Base-by-base conservation (phyloP, 2,888 invertebrate genomes). In the Leptinotarsa rubiginosa region DNA sequence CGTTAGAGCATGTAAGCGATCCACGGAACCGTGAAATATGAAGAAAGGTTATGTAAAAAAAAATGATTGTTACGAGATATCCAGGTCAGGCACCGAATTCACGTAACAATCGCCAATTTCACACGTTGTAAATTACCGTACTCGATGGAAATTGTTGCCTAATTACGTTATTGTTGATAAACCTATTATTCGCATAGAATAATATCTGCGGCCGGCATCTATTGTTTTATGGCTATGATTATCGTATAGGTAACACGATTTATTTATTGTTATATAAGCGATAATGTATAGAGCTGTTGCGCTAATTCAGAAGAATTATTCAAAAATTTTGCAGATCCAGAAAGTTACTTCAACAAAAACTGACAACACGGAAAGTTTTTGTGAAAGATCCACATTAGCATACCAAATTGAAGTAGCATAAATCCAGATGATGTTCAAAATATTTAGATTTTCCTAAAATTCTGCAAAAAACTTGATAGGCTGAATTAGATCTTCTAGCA, bases 131-230 rank as follows among this genome's bases (percentile, higher is more conserved):
- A 69, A 69, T 69, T 56, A 69, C 56, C 31, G 69, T 56, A 47
- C 47, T 47, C 54, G 22, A 31, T 62, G 62, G n/a, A 62, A 62
- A 62, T 62, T 41, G 47, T 69, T 69, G 56, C 31, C 47, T 31
- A 69, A 69, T 69, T 56, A 20, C 16, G 20, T 69, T 56, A 56
- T 69, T 69, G 69, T 69, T 70, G 64, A 59, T 70, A 77, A 64
- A 71, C 72, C 68, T 79, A 54, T 74, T 71, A 65, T 65, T 71
- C 49, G 47, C n/a, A 12, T 18, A 52, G 65, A 41, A 70, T 73
- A 69, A 75, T 70, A 47, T 62, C 62, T 62, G n/a, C 41, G 62
- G 62, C 62, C 62, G 18, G 4, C 31, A 31, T 62, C 62, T 62
- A 62, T 62, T 62, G 62, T 62, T 62, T 41, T 31, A 62, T 0